Evolutionary conservation across 2,797 vertebrate genomes (phyloP), one percentile per base, ranked within the genome.

Genomic region (Varecia variegata): DNA sequence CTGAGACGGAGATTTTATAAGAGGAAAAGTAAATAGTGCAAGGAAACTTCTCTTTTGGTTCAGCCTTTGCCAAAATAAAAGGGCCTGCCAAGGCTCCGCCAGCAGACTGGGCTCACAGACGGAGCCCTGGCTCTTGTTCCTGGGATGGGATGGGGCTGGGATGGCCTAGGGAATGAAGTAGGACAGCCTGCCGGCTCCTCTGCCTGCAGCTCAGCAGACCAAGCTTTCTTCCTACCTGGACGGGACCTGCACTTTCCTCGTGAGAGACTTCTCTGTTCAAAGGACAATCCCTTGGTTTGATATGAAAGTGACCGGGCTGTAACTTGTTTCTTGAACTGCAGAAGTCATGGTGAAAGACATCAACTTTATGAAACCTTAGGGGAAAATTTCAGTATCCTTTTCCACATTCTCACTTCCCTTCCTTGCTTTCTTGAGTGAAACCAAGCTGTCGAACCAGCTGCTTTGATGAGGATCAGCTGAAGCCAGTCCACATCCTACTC

Each of bases 1-100:
- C 68, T 38, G 40, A 82, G 54, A 65, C 30, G n/a, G 25, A 88
- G 87, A 77, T 0, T 9, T 2, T 4, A 5, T 20, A n/a, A 67
- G 47, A 68, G 71, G 45, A 82, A 56, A 60, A 68, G 32, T 21
- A 47, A 87, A 62, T 1, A 68, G 50, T 5, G 27, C 50, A 32
- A 62, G 12, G n/a, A 45, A 89, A 40, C 20, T 43, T 20, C 58
- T 82, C 35, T 56, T 73, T 77, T 15, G 3, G 32, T 58, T 80
- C 67, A 84, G 38, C 7, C 56, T 94, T 88, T 74, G 71, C 50
- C 95, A 79, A 13, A 40, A 67, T 77, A 15, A 65, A 89, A 83
- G n/a, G 38, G 40, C 38, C 27, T 70, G 58, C 18, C 10, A 30
- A 38, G 45, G 12, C 67, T 40, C 47, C 27, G 32, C 56, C 43